Evolutionary conservation across 2,888 invertebrate species (phyloP).

Genomic region (Aleiodes alternator): DNA sequence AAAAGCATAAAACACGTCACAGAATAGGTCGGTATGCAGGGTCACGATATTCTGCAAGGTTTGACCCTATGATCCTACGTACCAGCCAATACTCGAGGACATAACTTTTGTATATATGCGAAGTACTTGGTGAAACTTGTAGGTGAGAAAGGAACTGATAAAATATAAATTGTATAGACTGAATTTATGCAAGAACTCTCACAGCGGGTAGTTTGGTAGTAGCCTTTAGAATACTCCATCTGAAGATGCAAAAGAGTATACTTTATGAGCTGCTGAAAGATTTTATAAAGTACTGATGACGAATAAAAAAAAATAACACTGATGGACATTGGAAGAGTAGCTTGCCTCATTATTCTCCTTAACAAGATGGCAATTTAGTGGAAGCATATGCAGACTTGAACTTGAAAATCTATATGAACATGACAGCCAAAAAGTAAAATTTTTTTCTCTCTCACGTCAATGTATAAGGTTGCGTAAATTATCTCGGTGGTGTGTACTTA

Average conservation of each 20-base stretch:
- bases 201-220: slow-evolving; percentile 11
- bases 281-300: too few species aligned
- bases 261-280: too few species aligned
- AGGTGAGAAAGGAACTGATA: not conserved
- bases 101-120: slow-evolving; percentile 35
- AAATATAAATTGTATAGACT: slow-evolving; percentile 7
- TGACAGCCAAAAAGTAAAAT: slow-evolving; percentile 10
- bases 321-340: not conserved
- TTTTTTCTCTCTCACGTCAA: slow-evolving; percentile 27
- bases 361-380: slow-evolving; percentile 35
- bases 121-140: not conserved
- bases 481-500: slow-evolving; percentile 73
- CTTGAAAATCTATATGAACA: slow-evolving; percentile 42
- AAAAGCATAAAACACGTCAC: slow-evolving; percentile 31
- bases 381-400: slow-evolving; percentile 18
- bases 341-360: slow-evolving; percentile 23
- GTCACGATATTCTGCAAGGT: slow-evolving; percentile 34
- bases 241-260: slow-evolving; percentile 5
- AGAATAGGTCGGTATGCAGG: slow-evolving; percentile 38
- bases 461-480: slow-evolving; percentile 71
- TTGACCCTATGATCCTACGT: slow-evolving; percentile 30
- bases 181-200: slow-evolving; percentile 18
- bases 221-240: not conserved
- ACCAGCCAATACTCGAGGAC: slow-evolving; percentile 3
- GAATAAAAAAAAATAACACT: not conserved